Evolutionary conservation across 2,113 vertebrate genomes (phyloP).

Genomic region (Lophius piscatorius): DNA sequence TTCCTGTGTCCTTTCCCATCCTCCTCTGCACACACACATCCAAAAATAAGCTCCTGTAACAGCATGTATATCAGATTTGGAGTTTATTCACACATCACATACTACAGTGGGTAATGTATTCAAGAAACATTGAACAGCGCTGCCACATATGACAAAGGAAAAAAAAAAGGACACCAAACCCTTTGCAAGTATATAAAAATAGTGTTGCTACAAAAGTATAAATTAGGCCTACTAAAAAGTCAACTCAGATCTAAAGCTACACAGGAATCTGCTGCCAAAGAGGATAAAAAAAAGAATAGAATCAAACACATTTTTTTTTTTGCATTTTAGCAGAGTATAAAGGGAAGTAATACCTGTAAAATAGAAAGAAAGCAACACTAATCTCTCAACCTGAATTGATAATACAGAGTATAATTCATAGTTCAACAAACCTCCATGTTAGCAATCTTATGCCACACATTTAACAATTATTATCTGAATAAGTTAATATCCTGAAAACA

Average conservation of each 20-base stretch:
- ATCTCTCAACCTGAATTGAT: slow-evolving; percentile 73
- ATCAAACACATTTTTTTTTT: slow-evolving; percentile 70
- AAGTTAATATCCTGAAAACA: slow-evolving; percentile 75
- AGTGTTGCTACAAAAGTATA: slow-evolving; percentile 99
- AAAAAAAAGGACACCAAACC: slow-evolving; percentile 84
- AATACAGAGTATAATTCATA: slow-evolving; percentile 65
- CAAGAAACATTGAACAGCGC: slow-evolving; percentile 90
- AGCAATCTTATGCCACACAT: slow-evolving; percentile 69
- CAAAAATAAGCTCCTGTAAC: neutral
- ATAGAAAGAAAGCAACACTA: slow-evolving; percentile 76
- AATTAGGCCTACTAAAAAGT: slow-evolving; percentile 97
- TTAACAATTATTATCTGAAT: slow-evolving; percentile 70
- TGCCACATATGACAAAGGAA: slow-evolving; percentile 78
- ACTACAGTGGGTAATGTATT: slow-evolving; percentile 93
- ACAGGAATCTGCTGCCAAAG: slow-evolving; percentile 79
- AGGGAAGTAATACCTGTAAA: slow-evolving; percentile 72
- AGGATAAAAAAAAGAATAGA: slow-evolving; percentile 79
- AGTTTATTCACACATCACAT: slow-evolving; percentile 95
- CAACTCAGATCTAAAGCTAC: slow-evolving; percentile 87
- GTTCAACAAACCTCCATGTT: slow-evolving; percentile 65
- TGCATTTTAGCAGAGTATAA: slow-evolving; percentile 75
- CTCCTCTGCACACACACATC: neutral
- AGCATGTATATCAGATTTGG: slow-evolving; percentile 59
- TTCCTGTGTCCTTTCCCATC: too few species aligned
- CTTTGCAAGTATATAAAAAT: slow-evolving; percentile 98